Conservation (phyloP, 2,113 vertebrate genomes). For the Pollachius pollachius region DNA sequence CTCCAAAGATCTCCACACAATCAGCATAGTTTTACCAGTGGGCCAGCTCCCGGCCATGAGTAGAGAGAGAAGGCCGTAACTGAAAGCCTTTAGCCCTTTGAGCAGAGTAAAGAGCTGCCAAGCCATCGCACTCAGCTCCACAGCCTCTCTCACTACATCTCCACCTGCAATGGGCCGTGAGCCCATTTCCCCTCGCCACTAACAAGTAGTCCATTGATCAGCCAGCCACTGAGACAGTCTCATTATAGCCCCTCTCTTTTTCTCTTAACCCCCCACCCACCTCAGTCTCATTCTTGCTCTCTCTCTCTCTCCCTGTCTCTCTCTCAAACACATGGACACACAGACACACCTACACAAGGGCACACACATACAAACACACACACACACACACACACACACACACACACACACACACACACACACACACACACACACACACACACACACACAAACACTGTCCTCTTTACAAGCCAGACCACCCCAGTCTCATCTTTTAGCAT, state of each 20-base stretch:
- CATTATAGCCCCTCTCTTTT: slow-evolving; percentile 70
- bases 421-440: no score
- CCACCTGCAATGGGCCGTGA: slow-evolving; percentile 62
- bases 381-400: neutral
- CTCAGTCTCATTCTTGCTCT: slow-evolving; percentile 4
- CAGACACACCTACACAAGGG: neutral
- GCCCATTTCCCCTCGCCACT: slow-evolving; percentile 56
- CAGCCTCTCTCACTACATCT: slow-evolving; percentile 33
- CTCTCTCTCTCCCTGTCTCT: slow-evolving; percentile 42
- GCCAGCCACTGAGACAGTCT: slow-evolving; percentile 69
- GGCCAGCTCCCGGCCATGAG: no score
- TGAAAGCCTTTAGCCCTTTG: slow-evolving; percentile 24
- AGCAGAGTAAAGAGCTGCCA: slow-evolving; percentile 55
- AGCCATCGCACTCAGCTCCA: neutral
- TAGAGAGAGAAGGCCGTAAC: no score
- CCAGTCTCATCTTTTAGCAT: slow-evolving; percentile 65
- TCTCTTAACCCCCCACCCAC: slow-evolving; percentile 5
- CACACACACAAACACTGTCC: no score
- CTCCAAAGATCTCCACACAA: no score
- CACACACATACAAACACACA: no score
- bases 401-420: slow-evolving; percentile 2
- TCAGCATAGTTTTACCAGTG: no score
- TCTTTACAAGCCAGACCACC: slow-evolving; percentile 52
- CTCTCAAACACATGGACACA: neutral
- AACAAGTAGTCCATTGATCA: slow-evolving; percentile 78